These are phyloP conservation scores for Pristis pectinata DNA, from an alignment of 2,797 vertebrate species.

Conservation along the genomic window DNA sequence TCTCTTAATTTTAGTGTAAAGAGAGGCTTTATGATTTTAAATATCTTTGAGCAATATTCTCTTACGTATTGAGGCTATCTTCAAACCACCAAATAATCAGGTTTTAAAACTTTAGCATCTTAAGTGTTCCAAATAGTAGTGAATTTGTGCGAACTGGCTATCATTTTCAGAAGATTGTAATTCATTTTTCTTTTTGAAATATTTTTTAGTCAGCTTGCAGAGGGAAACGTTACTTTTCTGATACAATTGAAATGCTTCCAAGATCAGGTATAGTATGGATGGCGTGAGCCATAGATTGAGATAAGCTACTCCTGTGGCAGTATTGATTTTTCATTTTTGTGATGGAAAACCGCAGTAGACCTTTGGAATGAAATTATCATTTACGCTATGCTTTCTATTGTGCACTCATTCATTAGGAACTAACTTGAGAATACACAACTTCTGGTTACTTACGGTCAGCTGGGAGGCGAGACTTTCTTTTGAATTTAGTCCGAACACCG, in stretches of 20 bases:
- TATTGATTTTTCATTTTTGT: not conserved
- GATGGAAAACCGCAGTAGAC: not conserved
- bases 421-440: not conserved
- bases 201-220: not conserved
- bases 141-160: not conserved
- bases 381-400: not conserved
- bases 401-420: not conserved
- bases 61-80: too few relatives aligned
- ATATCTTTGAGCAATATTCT: too few relatives aligned
- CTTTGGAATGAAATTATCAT: not conserved
- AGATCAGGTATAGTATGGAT: not conserved
- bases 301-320: not conserved
- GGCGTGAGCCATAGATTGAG: not conserved
- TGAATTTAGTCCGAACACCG: not conserved
- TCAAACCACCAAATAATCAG: not conserved
- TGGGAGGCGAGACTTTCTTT: not conserved
- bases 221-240: not conserved
- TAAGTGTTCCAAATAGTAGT: not conserved
- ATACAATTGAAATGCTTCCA: not conserved
- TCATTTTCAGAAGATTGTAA: slow-evolving; percentile 1
- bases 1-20: too few relatives aligned
- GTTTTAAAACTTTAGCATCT: not conserved
- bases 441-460: not conserved
- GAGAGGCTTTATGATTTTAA: too few relatives aligned
- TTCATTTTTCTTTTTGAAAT: not conserved